Evolutionary conservation across 2,797 vertebrate species (phyloP).

Genomic region (Poecilia gillii): DNA sequence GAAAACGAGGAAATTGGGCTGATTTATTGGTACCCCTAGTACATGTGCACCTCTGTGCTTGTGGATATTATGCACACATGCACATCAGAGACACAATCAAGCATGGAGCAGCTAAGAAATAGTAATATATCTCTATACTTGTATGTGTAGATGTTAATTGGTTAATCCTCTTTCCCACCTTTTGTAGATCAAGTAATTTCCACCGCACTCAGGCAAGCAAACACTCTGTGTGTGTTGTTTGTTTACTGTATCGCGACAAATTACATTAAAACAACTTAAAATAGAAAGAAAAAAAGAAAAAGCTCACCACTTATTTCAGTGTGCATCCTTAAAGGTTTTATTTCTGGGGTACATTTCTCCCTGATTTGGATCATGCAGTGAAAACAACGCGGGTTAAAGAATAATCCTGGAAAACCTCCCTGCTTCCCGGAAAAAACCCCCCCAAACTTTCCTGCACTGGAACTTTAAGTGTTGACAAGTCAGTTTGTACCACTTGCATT

Average conservation of each 20-base stretch:
- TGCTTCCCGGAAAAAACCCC: not conserved
- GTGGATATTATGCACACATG: not conserved
- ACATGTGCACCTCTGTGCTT: not conserved
- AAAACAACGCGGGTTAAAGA: not conserved
- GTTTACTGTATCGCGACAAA: not conserved
- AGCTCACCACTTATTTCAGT: not conserved
- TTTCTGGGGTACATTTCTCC: not conserved
- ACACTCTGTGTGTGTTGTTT: not conserved
- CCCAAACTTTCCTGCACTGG: not conserved
- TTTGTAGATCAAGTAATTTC: not conserved
- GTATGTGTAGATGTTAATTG: not conserved
- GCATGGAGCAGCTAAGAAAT: not conserved
- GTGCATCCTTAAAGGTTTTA: not conserved
- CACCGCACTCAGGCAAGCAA: not conserved
- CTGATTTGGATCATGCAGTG: not conserved
- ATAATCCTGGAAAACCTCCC: not conserved
- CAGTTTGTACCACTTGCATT: conserved; percentile 12
- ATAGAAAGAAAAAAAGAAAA: not conserved
- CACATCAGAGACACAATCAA: not conserved
- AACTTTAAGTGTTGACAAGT: conserved; percentile 16
- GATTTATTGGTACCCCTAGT: not conserved
- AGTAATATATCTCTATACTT: not conserved
- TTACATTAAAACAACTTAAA: not conserved
- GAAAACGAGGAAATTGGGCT: not conserved
- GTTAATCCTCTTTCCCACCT: not conserved